A percentile compares a stretch with the other conserved stretches of the same genome.
Evolutionary conservation across 2,797 vertebrate genomes (phyloP).

Genomic region (Lepidocolaptes lacrymiger): DNA sequence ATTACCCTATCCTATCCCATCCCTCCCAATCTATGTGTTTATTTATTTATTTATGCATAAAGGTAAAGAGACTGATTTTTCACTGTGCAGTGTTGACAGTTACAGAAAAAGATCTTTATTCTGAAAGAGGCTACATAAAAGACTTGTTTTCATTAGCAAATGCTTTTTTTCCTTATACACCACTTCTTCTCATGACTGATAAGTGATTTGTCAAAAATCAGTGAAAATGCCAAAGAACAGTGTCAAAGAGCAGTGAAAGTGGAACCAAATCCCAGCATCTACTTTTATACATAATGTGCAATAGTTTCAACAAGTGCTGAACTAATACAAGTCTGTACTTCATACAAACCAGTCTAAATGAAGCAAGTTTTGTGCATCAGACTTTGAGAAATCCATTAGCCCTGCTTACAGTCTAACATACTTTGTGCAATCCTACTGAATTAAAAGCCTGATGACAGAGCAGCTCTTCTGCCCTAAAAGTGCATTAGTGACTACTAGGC

Average conservation of each 20-base stretch:
- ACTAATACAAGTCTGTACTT: not conserved
- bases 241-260: not conserved
- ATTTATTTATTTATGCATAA: not conserved
- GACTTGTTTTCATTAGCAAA: not conserved
- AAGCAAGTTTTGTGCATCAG: not conserved
- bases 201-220: not conserved
- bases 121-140: not conserved
- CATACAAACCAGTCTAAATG: not conserved
- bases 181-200: not conserved
- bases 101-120: not conserved
- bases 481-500: not conserved
- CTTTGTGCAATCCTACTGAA: not conserved
- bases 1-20: not conserved
- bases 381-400: not conserved
- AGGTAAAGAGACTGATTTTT: not conserved
- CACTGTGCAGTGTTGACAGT: not conserved
- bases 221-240: not conserved
- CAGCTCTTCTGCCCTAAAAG: not conserved
- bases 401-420: not conserved
- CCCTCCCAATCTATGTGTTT: not conserved
- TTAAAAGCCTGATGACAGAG: not conserved
- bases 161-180: not conserved
- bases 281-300: not conserved
- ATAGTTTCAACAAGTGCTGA: not conserved
- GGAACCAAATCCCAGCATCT: not conserved